Evolutionary conservation across 1,140 invertebrate genomes (phyloP), one percentile per base, ranked within the genome.

Genomic region (Eriosoma lanigerum): DNA sequence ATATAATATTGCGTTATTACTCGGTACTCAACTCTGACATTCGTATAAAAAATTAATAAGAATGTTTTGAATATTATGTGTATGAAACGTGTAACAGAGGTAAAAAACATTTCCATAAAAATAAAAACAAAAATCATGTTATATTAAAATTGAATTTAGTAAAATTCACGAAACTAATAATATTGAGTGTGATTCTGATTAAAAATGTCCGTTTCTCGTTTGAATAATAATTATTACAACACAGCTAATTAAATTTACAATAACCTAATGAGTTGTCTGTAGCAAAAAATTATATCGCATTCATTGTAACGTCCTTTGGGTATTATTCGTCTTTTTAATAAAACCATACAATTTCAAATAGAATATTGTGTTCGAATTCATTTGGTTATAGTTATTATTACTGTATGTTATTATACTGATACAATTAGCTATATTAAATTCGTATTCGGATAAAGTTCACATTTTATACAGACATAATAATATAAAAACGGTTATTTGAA

Each of bases 241-340:
- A 2, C 60, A 26, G 3, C 6, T 32, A 32, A 62, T 32, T 62
- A 9, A 62, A 62, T 62, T 62, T 62, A 17, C 29, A 19, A 62
- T 62, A 19, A 32, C 29, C 29, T 62, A 62, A 62, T 62, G 29
- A 62, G 26, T 19, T 29, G 60, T 62, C 32, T 62, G 17, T 62
- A 62, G 26, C 15, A 3, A 62, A 62, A 38, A 62, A 32, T 38
- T 4, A 38, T 38, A 38, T 38, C 32, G 17, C 58, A 13, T 60
- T 62, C 26, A 19, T 62, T 62, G 19, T 2, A 10, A 62, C 15
- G 29, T 10, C n/a, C 3, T 62, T 32, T 62, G 3, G 17, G 60
- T 32, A 19, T 19, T 32, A 32, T 62, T 62, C 26, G 13, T 15
- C n/a, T n/a, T 62, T 19, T 62, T 62, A 58, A 58, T 58, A 24